These are phyloP conservation scores for Sorex araneus DNA, from an alignment of 2,113 vertebrate species.

Conservation along the genomic window DNA sequence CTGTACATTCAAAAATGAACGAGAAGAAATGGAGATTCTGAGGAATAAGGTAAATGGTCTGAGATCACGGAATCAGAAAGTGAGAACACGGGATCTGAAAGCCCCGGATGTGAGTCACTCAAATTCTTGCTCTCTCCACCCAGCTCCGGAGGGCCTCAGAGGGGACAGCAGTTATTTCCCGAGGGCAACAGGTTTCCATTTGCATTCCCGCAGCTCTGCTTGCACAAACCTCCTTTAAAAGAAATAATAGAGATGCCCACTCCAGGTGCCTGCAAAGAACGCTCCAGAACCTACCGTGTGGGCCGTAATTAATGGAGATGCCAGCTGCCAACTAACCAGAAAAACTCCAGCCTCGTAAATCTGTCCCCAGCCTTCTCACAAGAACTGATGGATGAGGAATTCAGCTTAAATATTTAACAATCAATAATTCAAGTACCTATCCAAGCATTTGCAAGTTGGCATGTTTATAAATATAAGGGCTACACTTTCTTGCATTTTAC, in stretches of 20 bases:
- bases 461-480: conserved; percentile 90
- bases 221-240: conserved; percentile 86
- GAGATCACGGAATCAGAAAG: conserved; percentile 26
- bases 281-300: conserved; percentile 77
- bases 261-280: conserved; percentile 81
- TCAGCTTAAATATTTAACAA: conserved; percentile 91
- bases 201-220: conserved; percentile 11
- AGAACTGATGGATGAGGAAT: conserved; percentile 89
- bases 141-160: neutral
- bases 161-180: neutral
- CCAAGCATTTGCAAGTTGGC: conserved; percentile 89
- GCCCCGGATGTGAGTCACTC: neutral
- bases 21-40: conserved; percentile 10
- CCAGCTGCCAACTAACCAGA: conserved; percentile 90
- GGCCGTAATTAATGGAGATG: conserved; percentile 91
- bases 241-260: conserved; percentile 84
- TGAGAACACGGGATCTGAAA: neutral
- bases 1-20: no score
- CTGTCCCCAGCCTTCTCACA: conserved; percentile 87
- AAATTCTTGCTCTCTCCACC: neutral
- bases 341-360: conserved; percentile 89
- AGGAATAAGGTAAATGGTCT: neutral
- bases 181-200: neutral
- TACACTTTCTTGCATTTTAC: conserved; percentile 81
- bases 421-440: conserved; percentile 91